Base-by-base conservation (phyloP, 2,797 vertebrate genomes). In the Vireo griseus region DNA sequence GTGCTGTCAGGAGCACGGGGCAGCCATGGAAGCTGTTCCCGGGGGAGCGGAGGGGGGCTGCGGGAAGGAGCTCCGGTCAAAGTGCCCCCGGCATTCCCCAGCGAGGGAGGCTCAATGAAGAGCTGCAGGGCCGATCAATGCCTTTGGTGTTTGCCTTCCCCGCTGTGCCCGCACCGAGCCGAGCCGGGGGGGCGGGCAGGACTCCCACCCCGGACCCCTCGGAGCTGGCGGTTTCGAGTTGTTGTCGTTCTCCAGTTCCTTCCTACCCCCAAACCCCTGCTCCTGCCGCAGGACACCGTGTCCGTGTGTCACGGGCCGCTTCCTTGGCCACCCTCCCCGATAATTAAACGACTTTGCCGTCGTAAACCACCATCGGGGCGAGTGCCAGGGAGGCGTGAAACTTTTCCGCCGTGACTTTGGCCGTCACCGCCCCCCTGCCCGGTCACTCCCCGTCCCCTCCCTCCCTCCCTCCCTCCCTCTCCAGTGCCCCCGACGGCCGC, bases 21-120 rank as follows among this genome's bases (percentile, higher is more conserved):
- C 52, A 40, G 80, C 69, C 72, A 7, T 5, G 31, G 31, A 37
- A 39, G 33, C 0, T 3, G 3, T 21, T 33, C 21, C 58, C 37
- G 13, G 2, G 31, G 33, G 2, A 26, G 31, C 2, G 2, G 50
- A 19, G 9, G 25, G 5, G 16, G 5, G 13, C 10, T 9, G 39
- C 44, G 5, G 12, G 5, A 37, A 19, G 65, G 4, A 33, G 62
- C 35, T 79, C 11, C 3, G 22, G 4, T 31, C 59, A 0, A 5
- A 20, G 66, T 2, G 19, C 45, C 5, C 39, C 24, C 4, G 9
- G 44, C 45, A 1, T 3, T 76, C 5, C 39, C 21, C 28, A 6
- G 18, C 19, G 16, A 21, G 31, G 13, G 4, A 39, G 52, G 22
- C 12, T 3, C 28, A 24, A 5, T 6, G 6, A 5, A 24, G 28